Evolutionary conservation across 1,140 invertebrate species (phyloP).

Genomic region (Lepidotrigona ventralis): DNA sequence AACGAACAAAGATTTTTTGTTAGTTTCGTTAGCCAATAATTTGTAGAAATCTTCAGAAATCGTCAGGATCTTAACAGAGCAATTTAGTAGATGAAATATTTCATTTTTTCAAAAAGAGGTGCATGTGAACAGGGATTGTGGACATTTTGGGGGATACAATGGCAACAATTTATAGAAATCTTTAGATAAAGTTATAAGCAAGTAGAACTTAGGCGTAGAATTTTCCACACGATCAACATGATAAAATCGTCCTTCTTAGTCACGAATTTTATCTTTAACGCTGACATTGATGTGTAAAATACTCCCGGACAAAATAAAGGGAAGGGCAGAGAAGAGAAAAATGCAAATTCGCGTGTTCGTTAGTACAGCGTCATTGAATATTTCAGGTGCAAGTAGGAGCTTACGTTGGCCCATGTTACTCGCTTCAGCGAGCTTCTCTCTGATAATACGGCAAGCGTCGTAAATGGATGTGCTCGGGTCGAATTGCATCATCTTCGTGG

Average conservation of each 20-base stretch:
- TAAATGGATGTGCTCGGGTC: slow-evolving; percentile 96
- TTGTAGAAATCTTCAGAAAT: no score
- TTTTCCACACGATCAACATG: neutral
- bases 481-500: slow-evolving; percentile 99
- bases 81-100: neutral
- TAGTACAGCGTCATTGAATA: slow-evolving; percentile 14
- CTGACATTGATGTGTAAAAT: neutral
- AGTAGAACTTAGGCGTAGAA: neutral
- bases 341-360: slow-evolving; percentile 10
- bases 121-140: no score
- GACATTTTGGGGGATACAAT: no score
- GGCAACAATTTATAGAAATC: no score
- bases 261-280: neutral
- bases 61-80: no score
- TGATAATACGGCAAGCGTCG: slow-evolving; percentile 96
- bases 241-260: neutral
- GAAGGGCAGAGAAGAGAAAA: neutral
- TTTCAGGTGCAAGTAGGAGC: slow-evolving; percentile 66
- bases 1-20: no score
- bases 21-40: no score
- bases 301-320: neutral
- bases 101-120: neutral
- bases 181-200: no score
- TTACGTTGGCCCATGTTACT: slow-evolving; percentile 89
- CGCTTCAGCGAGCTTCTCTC: slow-evolving; percentile 95